A percentile compares a stretch with the other conserved stretches of the same genome.
phyloP scores from a whole-genome alignment of 2,888 invertebrate species.

The Rhagophthalmus giganteus region DNA sequence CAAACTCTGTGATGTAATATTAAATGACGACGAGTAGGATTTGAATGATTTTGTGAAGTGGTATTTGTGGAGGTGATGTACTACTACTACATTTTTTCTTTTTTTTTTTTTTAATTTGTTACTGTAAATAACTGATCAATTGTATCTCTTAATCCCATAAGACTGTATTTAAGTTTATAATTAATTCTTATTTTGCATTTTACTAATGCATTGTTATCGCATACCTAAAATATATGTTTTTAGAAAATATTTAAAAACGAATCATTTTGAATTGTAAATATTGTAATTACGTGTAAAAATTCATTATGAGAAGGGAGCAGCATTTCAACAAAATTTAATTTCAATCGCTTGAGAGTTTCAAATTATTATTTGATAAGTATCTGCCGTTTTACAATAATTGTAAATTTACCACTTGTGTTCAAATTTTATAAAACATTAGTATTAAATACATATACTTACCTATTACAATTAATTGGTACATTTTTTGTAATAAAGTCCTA shows the following conservation, averaged over 20 bases:
- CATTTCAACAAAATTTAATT: too few relatives aligned
- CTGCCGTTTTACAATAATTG: conserved; percentile 18
- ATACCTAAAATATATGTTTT: neutral
- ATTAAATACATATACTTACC: conserved; percentile 15
- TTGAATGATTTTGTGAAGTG: neutral
- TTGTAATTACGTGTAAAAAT: neutral
- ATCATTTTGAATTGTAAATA: neutral
- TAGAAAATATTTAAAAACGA: neutral
- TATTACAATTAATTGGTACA: too few relatives aligned
- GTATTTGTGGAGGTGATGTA: neutral
- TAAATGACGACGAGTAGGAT: too few relatives aligned
- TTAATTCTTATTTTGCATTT: conserved; percentile 1
- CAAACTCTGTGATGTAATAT: too few relatives aligned
- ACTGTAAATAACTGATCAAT: conserved; percentile 6
- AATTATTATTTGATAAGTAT: too few relatives aligned
- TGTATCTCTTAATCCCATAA: conserved; percentile 9
- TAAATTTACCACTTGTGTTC: conserved; percentile 36
- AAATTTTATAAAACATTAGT: conserved; percentile 32
- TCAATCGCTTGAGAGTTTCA: too few relatives aligned
- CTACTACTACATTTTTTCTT: too few relatives aligned
- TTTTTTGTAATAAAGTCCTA: too few relatives aligned
- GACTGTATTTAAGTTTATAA: conserved; percentile 18
- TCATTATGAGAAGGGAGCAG: too few relatives aligned
- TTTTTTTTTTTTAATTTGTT: too few relatives aligned
- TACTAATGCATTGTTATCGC: neutral